Evolutionary conservation across 1,140 invertebrate species (phyloP).

Genomic region (Spodoptera litura): DNA sequence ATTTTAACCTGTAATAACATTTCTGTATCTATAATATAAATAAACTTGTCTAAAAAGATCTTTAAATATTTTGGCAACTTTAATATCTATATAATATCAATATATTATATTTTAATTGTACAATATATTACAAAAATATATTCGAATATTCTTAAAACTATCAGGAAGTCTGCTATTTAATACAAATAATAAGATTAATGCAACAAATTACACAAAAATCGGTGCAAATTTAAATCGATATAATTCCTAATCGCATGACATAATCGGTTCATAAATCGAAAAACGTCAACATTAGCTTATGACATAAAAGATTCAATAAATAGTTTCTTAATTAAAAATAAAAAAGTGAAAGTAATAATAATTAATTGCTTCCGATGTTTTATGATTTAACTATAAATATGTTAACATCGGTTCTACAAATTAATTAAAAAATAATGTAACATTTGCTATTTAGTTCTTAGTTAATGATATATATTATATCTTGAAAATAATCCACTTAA

Average conservation of each 20-base stretch:
- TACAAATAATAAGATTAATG: slow-evolving; percentile 6
- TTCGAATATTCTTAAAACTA: too few species aligned
- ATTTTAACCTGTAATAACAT: too few species aligned
- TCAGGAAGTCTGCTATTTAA: too few species aligned
- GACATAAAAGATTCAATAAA: slow-evolving; percentile 24
- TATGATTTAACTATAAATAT: slow-evolving; percentile 17
- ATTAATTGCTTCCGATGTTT: slow-evolving; percentile 28
- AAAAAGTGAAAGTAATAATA: slow-evolving; percentile 33
- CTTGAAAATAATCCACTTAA: too few species aligned
- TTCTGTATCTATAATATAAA: too few species aligned
- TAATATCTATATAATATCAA: too few species aligned
- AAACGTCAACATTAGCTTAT: background rate
- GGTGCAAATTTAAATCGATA: slow-evolving; percentile 14
- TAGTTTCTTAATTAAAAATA: background rate
- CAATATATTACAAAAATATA: too few species aligned
- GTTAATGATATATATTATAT: background rate
- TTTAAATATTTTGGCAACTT: too few species aligned
- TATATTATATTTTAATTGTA: too few species aligned
- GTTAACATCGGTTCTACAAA: background rate
- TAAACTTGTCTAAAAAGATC: too few species aligned
- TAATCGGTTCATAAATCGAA: slow-evolving; percentile 6
- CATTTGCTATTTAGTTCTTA: background rate
- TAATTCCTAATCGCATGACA: slow-evolving; percentile 7
- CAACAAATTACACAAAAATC: background rate
- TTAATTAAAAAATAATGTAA: slow-evolving; percentile 1